These are phyloP conservation scores for Triops cancriformis DNA, from an alignment of 1,140 invertebrate genomes.

Conservation along the genomic window DNA sequence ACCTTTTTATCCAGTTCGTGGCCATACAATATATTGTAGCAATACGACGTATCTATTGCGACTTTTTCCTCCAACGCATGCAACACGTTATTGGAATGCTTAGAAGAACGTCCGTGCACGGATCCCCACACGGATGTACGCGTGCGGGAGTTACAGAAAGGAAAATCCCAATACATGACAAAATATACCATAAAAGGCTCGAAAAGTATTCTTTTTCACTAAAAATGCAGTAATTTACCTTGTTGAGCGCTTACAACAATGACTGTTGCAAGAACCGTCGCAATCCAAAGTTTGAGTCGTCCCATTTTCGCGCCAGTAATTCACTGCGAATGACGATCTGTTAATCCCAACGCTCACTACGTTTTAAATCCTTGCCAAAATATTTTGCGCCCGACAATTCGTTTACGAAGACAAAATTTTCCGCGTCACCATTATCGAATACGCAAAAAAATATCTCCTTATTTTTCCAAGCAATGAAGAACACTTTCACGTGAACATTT, in stretches of 20 bases:
- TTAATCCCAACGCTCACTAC: conserved; percentile 11
- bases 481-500: not conserved
- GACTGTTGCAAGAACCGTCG: not conserved
- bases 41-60: not conserved
- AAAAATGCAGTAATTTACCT: not conserved
- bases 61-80: not conserved
- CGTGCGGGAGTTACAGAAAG: not conserved
- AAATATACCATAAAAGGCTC: too few species aligned
- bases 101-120: not conserved
- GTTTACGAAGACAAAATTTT: not conserved
- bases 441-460: too few species aligned
- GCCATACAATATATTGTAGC: too few species aligned
- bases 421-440: not conserved
- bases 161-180: not conserved
- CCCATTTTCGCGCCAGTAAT: not conserved
- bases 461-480: not conserved
- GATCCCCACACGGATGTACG: not conserved
- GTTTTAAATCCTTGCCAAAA: conserved; percentile 9
- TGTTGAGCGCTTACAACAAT: not conserved
- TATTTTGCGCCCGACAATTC: not conserved
- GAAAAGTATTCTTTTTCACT: too few species aligned
- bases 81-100: not conserved
- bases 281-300: not conserved
- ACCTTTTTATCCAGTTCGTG: too few species aligned
- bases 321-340: not conserved